Evolutionary conservation across 2,797 vertebrate species (phyloP), one percentile per base, ranked within the genome.

Genomic region (Selene dorsalis): DNA sequence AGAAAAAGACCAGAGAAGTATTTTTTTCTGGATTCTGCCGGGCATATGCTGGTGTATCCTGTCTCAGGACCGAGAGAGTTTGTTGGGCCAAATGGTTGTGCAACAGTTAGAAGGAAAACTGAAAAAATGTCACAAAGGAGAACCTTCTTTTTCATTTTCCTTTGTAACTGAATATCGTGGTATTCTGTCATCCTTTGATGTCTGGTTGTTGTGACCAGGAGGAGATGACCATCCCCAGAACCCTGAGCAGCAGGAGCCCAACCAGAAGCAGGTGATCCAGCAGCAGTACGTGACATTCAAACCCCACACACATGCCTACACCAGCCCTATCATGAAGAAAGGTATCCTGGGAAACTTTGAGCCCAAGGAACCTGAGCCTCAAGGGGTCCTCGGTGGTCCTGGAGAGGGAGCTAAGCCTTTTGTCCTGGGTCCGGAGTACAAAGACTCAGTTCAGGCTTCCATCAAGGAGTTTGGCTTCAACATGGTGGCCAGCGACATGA

Each of bases 391-490:
- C 9, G 94, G 84, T 17, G 98, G 98, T 67, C 97, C 97, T 28
- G 98, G 98, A 87, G 98, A 99, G 87, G 96, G 93, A 69, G 96
- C 96, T 0, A 97, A 98, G 91, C 91, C 96, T 4, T 96, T 97
- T 83, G 89, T 97, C 81, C 94, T 99, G 84, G 97, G 97, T 83
- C 85, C 96, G 48, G 98, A 99, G 87, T 97, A 98, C 94, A 98
- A 98, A 91, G 96, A 98, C 2, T 89, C 96, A 0, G 67, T 97
- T 89, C 97, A 98, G 94, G 94, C 94, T 87, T 97, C 97, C 93
- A 96, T 99, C 91, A 98, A 97, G 87, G 98, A 99, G 90, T 99
- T 98, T 92, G 98, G 98, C 82, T 99, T 99, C 95, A 99, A 99
- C 92, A 99, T 99, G 98, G 98, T 99, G 86, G 98, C 96, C 45